Percentiles rank a stretch among this genome's conserved stretches.
Conservation (phyloP, 1,140 invertebrate species). For the Gerris buenoi region DNA sequence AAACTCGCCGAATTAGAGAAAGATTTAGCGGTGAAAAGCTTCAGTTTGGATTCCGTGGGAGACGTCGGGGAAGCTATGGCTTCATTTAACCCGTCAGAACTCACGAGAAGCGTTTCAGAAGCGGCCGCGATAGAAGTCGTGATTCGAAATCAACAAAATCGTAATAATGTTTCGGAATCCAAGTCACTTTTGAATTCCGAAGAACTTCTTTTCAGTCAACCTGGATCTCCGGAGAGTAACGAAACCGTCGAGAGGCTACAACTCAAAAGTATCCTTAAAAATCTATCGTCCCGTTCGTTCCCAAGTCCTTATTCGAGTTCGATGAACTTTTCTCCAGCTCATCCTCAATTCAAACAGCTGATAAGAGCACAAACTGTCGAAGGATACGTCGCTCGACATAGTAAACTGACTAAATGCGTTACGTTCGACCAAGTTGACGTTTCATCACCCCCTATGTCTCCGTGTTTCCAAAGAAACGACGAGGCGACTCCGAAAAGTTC, state of each 20-base stretch:
- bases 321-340: slow-evolving; percentile 30
- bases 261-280: slow-evolving; percentile 71
- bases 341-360: slow-evolving; percentile 31
- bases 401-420: slow-evolving; percentile 73
- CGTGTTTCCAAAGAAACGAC: background rate
- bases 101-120: slow-evolving; percentile 46
- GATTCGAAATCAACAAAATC: slow-evolving; percentile 14
- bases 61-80: slow-evolving; percentile 33
- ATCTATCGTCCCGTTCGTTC: slow-evolving; percentile 38
- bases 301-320: slow-evolving; percentile 30
- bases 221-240: slow-evolving; percentile 51
- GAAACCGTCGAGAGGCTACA: slow-evolving; percentile 66
- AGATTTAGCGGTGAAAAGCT: slow-evolving; percentile 53
- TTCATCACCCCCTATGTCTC: slow-evolving; percentile 47
- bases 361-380: slow-evolving; percentile 66
- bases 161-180: background rate
- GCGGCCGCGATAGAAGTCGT: slow-evolving; percentile 33
- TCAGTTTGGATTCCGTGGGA: slow-evolving; percentile 60
- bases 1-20: slow-evolving; percentile 65
- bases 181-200: background rate
- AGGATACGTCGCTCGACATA: slow-evolving; percentile 71
- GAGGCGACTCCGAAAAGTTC: too few species aligned
- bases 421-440: slow-evolving; percentile 72
- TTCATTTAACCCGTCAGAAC: slow-evolving; percentile 25
- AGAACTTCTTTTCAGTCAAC: background rate